Percentiles rank a stretch among this genome's conserved stretches.
Evolutionary conservation across 92 coral and sea anemone species (phyloP).

Genomic region (Porites rus): DNA sequence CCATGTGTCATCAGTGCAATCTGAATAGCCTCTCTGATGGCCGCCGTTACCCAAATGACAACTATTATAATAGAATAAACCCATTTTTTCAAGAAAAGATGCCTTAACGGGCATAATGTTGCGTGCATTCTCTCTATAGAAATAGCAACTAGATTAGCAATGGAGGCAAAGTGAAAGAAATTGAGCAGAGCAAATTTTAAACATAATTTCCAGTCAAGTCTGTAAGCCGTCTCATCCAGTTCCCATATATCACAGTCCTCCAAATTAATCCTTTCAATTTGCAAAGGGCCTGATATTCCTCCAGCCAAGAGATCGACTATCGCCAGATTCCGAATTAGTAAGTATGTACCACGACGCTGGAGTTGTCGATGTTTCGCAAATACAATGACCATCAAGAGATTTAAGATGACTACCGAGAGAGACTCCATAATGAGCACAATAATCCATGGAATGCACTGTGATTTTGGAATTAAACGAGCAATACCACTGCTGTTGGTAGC

Average conservation of each 20-base stretch:
- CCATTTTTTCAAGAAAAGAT: background rate
- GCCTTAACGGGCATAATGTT: background rate
- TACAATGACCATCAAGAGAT: background rate
- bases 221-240: background rate
- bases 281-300: slow-evolving; percentile 14
- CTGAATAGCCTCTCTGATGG: background rate
- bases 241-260: slow-evolving; percentile 2
- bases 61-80: background rate
- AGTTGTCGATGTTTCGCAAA: background rate
- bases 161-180: background rate
- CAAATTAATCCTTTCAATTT: background rate
- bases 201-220: background rate
- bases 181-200: background rate
- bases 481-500: background rate
- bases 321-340: slow-evolving; percentile 17
- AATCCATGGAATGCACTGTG: slow-evolving; percentile 17
- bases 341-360: slow-evolving; percentile 3
- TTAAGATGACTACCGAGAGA: slow-evolving; percentile 10
- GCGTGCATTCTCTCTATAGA: slow-evolving; percentile 8
- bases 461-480: background rate
- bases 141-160: background rate
- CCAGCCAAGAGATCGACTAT: slow-evolving; percentile 32
- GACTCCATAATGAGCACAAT: background rate
- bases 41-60: background rate
- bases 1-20: too few relatives aligned